Evolutionary conservation across 2,113 vertebrate genomes (phyloP).

Genomic region (Triplophysa rosa): DNA sequence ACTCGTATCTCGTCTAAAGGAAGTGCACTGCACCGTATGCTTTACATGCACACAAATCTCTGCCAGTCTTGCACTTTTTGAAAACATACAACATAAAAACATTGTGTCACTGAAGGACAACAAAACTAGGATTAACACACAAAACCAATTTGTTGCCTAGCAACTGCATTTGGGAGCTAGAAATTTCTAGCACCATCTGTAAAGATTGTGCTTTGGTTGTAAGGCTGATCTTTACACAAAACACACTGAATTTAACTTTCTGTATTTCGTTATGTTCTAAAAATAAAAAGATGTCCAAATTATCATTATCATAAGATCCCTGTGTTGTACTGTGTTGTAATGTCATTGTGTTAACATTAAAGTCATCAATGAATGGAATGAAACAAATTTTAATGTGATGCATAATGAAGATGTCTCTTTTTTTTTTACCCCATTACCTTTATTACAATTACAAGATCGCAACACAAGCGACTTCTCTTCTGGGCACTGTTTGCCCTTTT

Average conservation of each 20-base stretch:
- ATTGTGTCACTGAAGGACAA: not conserved
- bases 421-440: conserved; percentile 35
- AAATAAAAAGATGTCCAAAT: not conserved
- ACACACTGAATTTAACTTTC: not conserved
- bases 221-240: not conserved
- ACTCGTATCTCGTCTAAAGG: too few relatives aligned
- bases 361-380: not conserved
- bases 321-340: not conserved
- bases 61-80: not conserved
- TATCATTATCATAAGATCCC: conserved; percentile 2
- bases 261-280: not conserved
- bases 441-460: conserved; percentile 23
- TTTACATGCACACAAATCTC: not conserved
- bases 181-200: conserved; percentile 24
- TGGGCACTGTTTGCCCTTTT: conserved; percentile 32
- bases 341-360: not conserved
- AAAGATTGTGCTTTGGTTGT: not conserved
- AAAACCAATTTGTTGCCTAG: conserved; percentile 41
- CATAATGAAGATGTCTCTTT: not conserved
- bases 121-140: conserved; percentile 12
- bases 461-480: conserved; percentile 4
- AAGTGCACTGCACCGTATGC: too few relatives aligned
- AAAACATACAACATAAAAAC: not conserved
- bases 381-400: conserved; percentile 12
- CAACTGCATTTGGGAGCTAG: conserved; percentile 18